These are phyloP conservation scores for Oopsacas minuta DNA, from an alignment of 37 sponge, comb jelly and placozoan species.

Conservation along the genomic window DNA sequence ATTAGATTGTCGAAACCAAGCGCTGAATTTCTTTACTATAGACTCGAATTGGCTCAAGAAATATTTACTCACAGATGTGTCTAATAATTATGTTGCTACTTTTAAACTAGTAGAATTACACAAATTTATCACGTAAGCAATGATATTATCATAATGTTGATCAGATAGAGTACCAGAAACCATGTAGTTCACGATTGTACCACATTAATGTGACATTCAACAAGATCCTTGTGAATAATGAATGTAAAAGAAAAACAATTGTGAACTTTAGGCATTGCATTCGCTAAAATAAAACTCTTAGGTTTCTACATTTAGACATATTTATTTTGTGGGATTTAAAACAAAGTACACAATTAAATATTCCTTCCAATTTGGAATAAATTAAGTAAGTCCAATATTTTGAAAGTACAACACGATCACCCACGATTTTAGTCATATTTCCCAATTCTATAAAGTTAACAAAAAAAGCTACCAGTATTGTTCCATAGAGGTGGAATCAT, in stretches of 20 bases:
- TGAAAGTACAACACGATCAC: too few species aligned
- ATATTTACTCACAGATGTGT: neutral
- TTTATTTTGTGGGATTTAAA: too few species aligned
- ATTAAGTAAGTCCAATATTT: too few species aligned
- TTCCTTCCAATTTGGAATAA: too few species aligned
- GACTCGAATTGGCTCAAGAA: neutral
- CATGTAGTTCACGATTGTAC: neutral
- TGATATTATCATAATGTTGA: neutral
- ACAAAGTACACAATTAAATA: too few species aligned
- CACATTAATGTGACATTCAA: neutral
- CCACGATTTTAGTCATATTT: too few species aligned
- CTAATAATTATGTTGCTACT: neutral
- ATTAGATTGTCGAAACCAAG: neutral
- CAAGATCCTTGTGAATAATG: neutral
- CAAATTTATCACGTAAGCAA: neutral
- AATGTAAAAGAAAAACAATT: neutral
- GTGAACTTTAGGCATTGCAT: neutral
- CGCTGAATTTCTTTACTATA: neutral
- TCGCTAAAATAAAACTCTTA: neutral
- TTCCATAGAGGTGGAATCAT: neutral
- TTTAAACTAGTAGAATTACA: neutral
- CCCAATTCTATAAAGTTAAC: neutral
- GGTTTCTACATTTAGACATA: neutral
- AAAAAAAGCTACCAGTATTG: neutral
- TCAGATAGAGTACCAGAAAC: neutral